A percentile compares a stretch with the other conserved stretches of the same genome.
phyloP scores from a whole-genome alignment of 2,797 vertebrate species.

The Florisuga fusca region DNA sequence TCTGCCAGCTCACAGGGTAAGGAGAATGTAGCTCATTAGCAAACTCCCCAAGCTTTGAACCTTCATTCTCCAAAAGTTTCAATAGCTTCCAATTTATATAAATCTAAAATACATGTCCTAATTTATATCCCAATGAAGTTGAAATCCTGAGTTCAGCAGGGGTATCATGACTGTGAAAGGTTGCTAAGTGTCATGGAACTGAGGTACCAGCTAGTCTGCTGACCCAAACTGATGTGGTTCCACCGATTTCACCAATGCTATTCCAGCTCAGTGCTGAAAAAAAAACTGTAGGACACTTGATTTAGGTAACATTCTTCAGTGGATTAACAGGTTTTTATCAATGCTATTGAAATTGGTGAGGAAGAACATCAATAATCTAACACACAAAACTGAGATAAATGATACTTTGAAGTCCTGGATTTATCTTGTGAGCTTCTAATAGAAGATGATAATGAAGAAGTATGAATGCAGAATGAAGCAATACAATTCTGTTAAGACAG shows the following conservation, averaged over 20 bases:
- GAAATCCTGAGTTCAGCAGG: not conserved
- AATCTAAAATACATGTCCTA: not conserved
- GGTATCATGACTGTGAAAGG: not conserved
- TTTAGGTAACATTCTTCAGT: not conserved
- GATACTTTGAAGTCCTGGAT: not conserved
- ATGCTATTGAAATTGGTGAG: not conserved
- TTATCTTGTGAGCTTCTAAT: not conserved
- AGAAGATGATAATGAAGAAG: not conserved
- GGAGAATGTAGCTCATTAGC: not conserved
- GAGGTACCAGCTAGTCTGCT: not conserved
- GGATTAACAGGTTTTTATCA: not conserved
- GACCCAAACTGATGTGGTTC: not conserved
- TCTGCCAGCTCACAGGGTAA: not conserved
- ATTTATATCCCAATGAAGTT: not conserved
- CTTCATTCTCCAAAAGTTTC: not conserved
- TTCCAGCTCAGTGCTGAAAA: not conserved
- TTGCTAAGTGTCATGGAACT: not conserved
- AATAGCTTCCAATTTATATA: not conserved
- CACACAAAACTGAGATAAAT: not conserved
- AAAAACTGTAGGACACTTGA: fast-evolving
- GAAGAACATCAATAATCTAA: not conserved
- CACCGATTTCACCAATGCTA: not conserved
- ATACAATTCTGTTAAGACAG: not conserved
- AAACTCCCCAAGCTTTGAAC: not conserved
- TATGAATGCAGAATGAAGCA: not conserved